Conservation (phyloP, 2,888 invertebrate genomes). For the Allophyes oxyacanthae region DNA sequence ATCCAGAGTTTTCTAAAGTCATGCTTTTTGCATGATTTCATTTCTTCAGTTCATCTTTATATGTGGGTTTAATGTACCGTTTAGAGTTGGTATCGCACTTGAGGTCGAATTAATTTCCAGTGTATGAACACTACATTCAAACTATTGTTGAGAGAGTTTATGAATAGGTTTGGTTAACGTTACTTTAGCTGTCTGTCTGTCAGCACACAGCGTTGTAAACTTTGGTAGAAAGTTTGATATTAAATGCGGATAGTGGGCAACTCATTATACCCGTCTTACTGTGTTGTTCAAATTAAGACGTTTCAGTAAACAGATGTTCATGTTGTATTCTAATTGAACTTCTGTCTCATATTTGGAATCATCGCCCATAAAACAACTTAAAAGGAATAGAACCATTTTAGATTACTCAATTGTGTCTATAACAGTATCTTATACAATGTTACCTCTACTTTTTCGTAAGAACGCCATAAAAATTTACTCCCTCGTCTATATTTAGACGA, state of each 20-base stretch:
- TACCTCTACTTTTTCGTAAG: slow-evolving; percentile 74
- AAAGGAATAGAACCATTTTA: slow-evolving; percentile 52
- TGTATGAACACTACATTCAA: slow-evolving; percentile 27
- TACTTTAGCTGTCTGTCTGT: slow-evolving; percentile 40
- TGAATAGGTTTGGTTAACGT: slow-evolving; percentile 28
- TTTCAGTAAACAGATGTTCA: slow-evolving; percentile 1
- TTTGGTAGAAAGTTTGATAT: slow-evolving; percentile 42
- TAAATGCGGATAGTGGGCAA: slow-evolving; percentile 29
- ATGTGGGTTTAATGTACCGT: slow-evolving; percentile 17
- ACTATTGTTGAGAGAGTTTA: slow-evolving; percentile 27
- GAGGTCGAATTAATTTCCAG: slow-evolving; percentile 38
- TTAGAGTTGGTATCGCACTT: slow-evolving; percentile 31
- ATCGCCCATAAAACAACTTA: slow-evolving; percentile 43
- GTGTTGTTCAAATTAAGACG: slow-evolving; percentile 21
- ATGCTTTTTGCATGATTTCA: slow-evolving; percentile 4
- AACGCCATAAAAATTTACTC: slow-evolving; percentile 81
- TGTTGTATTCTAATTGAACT: neutral
- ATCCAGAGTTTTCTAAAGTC: no score
- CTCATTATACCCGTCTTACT: slow-evolving; percentile 10
- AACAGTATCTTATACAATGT: slow-evolving; percentile 58
- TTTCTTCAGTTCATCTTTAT: slow-evolving; percentile 23
- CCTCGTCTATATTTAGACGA: slow-evolving; percentile 83
- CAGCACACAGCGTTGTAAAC: slow-evolving; percentile 23
- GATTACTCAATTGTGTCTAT: slow-evolving; percentile 47
- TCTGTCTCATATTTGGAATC: slow-evolving; percentile 12